A percentile compares a stretch with the other conserved stretches of the same genome.
phyloP scores from a whole-genome alignment of 2,888 invertebrate species.

The Oxystoma pomonae region DNA sequence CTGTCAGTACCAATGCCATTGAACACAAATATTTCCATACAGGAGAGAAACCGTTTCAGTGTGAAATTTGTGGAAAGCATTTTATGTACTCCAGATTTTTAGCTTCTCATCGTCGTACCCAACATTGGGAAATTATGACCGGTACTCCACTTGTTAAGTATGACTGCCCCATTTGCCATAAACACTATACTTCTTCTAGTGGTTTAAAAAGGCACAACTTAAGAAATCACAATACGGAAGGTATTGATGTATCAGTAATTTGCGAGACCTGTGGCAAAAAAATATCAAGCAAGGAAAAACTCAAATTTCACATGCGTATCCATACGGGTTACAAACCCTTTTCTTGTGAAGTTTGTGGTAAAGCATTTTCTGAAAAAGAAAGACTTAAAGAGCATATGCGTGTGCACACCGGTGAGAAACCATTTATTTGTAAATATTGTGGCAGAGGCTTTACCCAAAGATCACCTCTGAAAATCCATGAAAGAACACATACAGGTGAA shows the following conservation, averaged over 20 bases:
- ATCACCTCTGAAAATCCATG: conserved; percentile 57
- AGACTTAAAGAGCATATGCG: conserved; percentile 42
- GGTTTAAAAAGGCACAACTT: conserved; percentile 39
- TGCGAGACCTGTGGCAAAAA: conserved; percentile 44
- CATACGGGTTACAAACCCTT: conserved; percentile 50
- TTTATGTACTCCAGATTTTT: conserved; percentile 53
- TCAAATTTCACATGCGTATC: conserved; percentile 42
- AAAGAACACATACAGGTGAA: conserved; percentile 59
- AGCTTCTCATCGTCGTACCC: conserved; percentile 49
- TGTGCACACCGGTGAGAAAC: conserved; percentile 44
- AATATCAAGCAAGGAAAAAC: conserved; percentile 42
- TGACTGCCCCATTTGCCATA: conserved; percentile 43
- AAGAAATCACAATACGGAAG: conserved; percentile 36
- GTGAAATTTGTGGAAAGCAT: conserved; percentile 46
- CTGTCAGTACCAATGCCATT: conserved; percentile 50
- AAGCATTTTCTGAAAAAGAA: conserved; percentile 50
- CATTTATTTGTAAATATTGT: conserved; percentile 40
- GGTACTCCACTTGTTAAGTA: conserved; percentile 41
- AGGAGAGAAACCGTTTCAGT: conserved; percentile 45
- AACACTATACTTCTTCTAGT: conserved; percentile 41
- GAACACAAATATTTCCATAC: conserved; percentile 49
- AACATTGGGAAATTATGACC: conserved; percentile 49
- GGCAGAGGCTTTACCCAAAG: conserved; percentile 50
- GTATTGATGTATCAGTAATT: conserved; percentile 49
- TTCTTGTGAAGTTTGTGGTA: conserved; percentile 44